phyloP scores from a whole-genome alignment of 1,140 invertebrate species.

The Lordiphosa stackelbergi region DNA sequence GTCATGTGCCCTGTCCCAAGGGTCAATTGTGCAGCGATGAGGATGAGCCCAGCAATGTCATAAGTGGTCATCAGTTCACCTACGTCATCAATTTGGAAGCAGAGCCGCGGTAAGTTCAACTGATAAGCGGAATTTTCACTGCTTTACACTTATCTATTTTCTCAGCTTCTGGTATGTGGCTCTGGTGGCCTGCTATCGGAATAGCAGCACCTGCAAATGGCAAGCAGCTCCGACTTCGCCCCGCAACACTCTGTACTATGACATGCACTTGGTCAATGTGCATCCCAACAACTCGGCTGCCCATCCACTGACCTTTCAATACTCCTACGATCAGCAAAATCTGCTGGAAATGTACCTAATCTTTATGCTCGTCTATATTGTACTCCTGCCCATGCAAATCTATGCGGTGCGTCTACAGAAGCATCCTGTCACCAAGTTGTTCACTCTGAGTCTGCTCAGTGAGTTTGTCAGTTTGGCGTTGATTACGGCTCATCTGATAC shows the following conservation, averaged over 20 bases:
- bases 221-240: slow-evolving; percentile 81
- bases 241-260: slow-evolving; percentile 84
- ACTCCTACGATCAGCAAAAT: slow-evolving; percentile 97
- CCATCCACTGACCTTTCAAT: slow-evolving; percentile 95
- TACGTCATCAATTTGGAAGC: slow-evolving; percentile 92
- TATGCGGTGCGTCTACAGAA: slow-evolving; percentile 91
- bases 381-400: slow-evolving; percentile 91
- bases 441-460: slow-evolving; percentile 90
- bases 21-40: slow-evolving; percentile 91
- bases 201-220: slow-evolving; percentile 88
- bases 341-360: slow-evolving; percentile 94
- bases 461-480: slow-evolving; percentile 91
- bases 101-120: slow-evolving; percentile 86
- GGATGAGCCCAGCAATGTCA: slow-evolving; percentile 89
- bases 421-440: slow-evolving; percentile 93
- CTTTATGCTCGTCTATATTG: slow-evolving; percentile 91
- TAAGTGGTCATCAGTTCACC: slow-evolving; percentile 94
- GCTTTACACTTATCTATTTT: too few relatives aligned
- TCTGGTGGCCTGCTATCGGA: slow-evolving; percentile 92
- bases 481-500: slow-evolving; percentile 92
- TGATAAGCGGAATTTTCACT: neutral
- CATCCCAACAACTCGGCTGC: slow-evolving; percentile 90
- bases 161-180: slow-evolving; percentile 96
- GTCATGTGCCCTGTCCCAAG: slow-evolving; percentile 90
- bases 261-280: slow-evolving; percentile 97